phyloP scores from a whole-genome alignment of 2,797 vertebrate species.

The Thalassophryne amazonica region DNA sequence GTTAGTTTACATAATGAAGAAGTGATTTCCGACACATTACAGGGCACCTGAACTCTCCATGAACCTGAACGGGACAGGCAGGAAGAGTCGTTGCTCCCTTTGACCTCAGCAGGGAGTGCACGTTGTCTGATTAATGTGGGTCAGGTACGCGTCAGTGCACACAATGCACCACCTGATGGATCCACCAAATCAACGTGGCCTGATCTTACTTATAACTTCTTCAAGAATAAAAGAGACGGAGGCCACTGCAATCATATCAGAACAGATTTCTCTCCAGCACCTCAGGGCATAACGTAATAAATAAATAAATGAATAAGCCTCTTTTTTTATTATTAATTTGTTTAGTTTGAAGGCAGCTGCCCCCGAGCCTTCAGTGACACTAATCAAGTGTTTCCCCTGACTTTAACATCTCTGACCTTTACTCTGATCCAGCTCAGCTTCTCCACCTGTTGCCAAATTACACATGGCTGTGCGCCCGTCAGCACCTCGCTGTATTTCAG shows the following conservation, averaged over 20 bases:
- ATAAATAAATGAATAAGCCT: too few species aligned
- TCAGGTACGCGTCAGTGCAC: conserved; percentile 10
- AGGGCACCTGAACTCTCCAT: not conserved
- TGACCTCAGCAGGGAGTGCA: conserved; percentile 24
- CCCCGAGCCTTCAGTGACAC: conserved; percentile 14
- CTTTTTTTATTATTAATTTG: conserved; percentile 12
- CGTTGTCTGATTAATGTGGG: conserved; percentile 19
- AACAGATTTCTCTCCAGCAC: not conserved
- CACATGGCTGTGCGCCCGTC: conserved; percentile 53
- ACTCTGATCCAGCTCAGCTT: conserved; percentile 50
- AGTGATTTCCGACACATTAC: too few species aligned
- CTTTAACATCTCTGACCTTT: conserved; percentile 59
- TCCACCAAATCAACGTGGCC: conserved; percentile 3
- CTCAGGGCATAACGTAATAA: not conserved
- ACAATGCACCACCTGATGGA: conserved; percentile 18
- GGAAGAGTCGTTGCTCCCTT: not conserved
- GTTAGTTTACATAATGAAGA: too few species aligned
- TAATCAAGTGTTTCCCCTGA: conserved; percentile 56
- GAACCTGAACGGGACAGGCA: too few species aligned
- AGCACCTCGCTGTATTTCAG: conserved; percentile 34
- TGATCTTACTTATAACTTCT: not conserved
- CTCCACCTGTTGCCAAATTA: conserved; percentile 73
- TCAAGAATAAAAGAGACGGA: not conserved
- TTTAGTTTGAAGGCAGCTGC: conserved; percentile 30
- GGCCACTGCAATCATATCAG: conserved; percentile 1